Evolutionary conservation across 2,888 invertebrate genomes (phyloP), one percentile per base, ranked within the genome.

Genomic region (Chelonus formosanus): DNA sequence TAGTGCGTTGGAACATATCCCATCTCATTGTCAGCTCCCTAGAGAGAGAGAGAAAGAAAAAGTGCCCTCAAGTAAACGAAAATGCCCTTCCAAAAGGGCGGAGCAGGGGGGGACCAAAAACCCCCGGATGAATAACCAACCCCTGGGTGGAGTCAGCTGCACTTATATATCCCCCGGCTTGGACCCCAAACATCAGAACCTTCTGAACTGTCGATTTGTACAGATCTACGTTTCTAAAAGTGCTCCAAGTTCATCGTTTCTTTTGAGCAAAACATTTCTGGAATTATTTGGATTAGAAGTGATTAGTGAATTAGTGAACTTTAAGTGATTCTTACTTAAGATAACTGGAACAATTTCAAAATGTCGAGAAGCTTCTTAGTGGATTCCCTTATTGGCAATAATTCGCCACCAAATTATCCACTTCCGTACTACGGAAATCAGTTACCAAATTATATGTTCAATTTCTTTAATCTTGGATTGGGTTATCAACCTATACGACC

Each of bases 281-380:
- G 20, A 20, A 20, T 2, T 20, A 1, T n/a, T 58, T 34, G 32
- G 4, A 7, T 52, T 57, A 57, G 54, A 62, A 34, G 50, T 54
- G 47, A 48, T 32, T 52, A 52, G 20, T 32, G 52, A 32, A 34
- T 52, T 48, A 20, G 48, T 48, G 48, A 10, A 20, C 20, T 20
- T 20, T 20, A 20, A 20, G 20, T 20, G 20, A 20, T 20, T 20
- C 20, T 20, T 20, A 20, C 20, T 20, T 20, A 20, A 20, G 20
- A 20, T 20, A 20, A 20, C 20, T 1, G 20, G 20, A 20, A 20
- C 20, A 20, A 20, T 57, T 50, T 40, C 34, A 87, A 85, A 75
- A 93, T 93, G 92, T 93, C 93, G 68, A 89, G 92, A 74, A 93
- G 93, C 72, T 94, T 94, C 79, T 84, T 93, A 65, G 92, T 94